Evolutionary conservation across 2,888 invertebrate species (phyloP).

Genomic region (Philereme transversata): DNA sequence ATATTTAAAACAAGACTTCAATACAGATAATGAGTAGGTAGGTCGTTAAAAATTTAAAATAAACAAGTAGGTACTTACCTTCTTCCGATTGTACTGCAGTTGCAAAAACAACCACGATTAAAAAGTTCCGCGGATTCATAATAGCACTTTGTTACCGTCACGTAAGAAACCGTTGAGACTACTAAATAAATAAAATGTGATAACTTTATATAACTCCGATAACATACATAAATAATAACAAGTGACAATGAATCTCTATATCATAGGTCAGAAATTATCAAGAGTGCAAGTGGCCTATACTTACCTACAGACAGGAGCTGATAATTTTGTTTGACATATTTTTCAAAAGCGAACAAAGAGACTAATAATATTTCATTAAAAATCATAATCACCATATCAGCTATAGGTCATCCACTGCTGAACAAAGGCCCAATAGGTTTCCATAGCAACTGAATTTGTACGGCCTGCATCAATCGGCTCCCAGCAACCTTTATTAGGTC

Average conservation of each 20-base stretch:
- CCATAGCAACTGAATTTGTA: no score
- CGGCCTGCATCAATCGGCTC: no score
- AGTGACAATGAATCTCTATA: constrained; percentile 16
- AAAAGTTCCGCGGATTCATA: constrained; percentile 28
- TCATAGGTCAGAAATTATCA: constrained; percentile 38
- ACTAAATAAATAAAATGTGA: constrained; percentile 20
- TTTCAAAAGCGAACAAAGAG: background rate
- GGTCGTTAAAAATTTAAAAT: background rate
- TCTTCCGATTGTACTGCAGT: constrained; percentile 20
- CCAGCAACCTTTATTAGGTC: no score
- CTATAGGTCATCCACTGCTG: no score
- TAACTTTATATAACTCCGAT: constrained; percentile 33
- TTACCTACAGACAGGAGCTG: background rate
- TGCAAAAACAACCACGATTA: constrained; percentile 20
- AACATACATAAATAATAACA: constrained; percentile 20
- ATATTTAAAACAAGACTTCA: no score
- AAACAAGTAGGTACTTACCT: constrained; percentile 21
- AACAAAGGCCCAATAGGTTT: no score
- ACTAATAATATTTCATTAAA: no score
- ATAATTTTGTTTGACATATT: background rate
- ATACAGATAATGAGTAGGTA: no score
- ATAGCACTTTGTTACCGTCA: constrained; percentile 19
- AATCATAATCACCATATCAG: no score
- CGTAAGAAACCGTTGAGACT: constrained; percentile 22
- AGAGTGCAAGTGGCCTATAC: constrained; percentile 27